Base-by-base conservation (phyloP, 2,797 vertebrate genomes). In the Botia kubotai region DNA sequence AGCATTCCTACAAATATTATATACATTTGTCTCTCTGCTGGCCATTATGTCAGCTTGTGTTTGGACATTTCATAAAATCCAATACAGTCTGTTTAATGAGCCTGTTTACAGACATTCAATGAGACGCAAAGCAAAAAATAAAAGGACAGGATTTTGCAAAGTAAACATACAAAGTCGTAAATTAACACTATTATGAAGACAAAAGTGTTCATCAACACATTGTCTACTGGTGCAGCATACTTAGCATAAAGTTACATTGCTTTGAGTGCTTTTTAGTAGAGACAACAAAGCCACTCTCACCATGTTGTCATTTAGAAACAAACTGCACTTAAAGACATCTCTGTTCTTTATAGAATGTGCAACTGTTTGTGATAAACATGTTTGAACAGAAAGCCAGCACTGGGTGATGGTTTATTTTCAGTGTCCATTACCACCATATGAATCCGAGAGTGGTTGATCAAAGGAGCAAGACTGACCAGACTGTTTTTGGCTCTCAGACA, bases 1-100 rank as follows among this genome's bases (percentile, higher is more conserved):
- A 77, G 36, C 69, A 72, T 83, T 70, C 71, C 73, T 81, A 84
- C 36, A 79, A 67, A 85, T 79, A 79, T 79, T 73, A 83, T 50
- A 43, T 82, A 69, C 39, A n/a, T n/a, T 26, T 36, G 55, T 79
- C 72, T 81, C 57, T 77, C 46, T 36, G 53, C 43, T 69, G 68
- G 16, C 65, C 81, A 77, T 79, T 60, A 75, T 21, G 36, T 29
- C 57, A 29, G 58, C 19, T 72, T 63, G 19, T 72, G 43, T 83
- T 77, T 21, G 63, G 33, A 72, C 29, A 21, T 68, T 29, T 79
- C 14, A 55, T 43, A 60, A 63, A 33, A 68, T 67, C 48, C 11
- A 55, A 19, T 11, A 21, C 33, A 33, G 1, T 29, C 23, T 12
- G 50, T 36, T 43, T 0, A 43, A 43, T 43, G 10, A 43, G 39